Evolutionary conservation across 2,797 vertebrate genomes (phyloP).

Genomic region (Dendrocincla fuliginosa): DNA sequence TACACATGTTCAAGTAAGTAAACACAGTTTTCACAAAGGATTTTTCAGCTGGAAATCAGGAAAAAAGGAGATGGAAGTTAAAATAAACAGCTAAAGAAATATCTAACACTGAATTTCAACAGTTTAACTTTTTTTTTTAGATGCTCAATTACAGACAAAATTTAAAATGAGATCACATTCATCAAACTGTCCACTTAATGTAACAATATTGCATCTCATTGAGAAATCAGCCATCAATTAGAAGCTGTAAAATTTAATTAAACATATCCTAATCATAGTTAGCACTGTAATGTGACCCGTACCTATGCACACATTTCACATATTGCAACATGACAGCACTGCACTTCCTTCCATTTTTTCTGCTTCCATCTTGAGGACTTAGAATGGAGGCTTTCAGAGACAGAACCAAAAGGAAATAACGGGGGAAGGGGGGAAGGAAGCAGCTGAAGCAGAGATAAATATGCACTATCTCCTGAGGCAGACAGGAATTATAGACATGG

Average conservation of each 20-base stretch:
- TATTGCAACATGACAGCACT: background rate
- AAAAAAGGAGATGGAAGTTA: background rate
- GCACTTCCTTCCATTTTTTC: background rate
- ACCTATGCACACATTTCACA: background rate
- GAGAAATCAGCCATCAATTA: background rate
- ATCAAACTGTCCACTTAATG: background rate
- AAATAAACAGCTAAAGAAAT: background rate
- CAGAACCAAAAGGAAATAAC: background rate
- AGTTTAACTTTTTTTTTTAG: background rate
- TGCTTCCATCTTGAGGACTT: background rate
- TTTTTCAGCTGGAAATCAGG: background rate
- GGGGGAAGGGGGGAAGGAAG: background rate
- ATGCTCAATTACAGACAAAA: background rate
- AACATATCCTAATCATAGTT: background rate
- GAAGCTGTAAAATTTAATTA: background rate
- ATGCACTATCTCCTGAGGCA: background rate
- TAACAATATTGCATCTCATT: background rate
- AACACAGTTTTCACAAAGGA: background rate
- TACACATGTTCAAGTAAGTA: background rate
- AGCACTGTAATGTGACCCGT: background rate
- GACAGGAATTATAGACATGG: background rate
- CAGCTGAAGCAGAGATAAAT: background rate
- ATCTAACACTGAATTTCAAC: background rate
- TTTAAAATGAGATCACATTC: background rate
- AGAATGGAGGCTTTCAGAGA: background rate